Evolutionary conservation across 2,113 vertebrate genomes (phyloP).

Genomic region (Triplophysa tibetana): DNA sequence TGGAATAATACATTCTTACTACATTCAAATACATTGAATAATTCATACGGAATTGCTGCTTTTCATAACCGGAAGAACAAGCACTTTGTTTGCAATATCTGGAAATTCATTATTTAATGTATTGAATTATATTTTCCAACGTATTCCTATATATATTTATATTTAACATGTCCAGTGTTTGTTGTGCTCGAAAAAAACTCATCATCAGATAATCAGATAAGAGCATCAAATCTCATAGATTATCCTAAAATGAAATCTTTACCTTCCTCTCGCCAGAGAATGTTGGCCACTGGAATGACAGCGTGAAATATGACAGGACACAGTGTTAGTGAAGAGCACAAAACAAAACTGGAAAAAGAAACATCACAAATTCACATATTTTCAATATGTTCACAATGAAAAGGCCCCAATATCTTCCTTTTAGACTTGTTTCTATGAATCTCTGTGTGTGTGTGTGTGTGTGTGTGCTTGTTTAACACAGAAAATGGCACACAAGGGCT

Average conservation of each 20-base stretch:
- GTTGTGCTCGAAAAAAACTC: background rate
- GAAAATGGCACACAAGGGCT: background rate
- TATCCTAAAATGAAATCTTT: constrained; percentile 55
- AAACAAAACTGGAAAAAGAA: background rate
- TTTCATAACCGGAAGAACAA: too few species aligned
- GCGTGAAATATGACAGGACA: constrained; percentile 65
- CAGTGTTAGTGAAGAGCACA: background rate
- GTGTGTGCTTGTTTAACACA: background rate
- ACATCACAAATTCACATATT: background rate
- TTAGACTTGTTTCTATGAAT: too few species aligned
- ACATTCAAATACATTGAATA: too few species aligned
- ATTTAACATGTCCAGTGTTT: background rate
- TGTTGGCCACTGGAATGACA: constrained; percentile 91
- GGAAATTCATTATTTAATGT: too few species aligned
- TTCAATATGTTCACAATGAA: background rate
- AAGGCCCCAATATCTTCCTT: too few species aligned
- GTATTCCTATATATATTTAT: too few species aligned
- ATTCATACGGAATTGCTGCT: too few species aligned
- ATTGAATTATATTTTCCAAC: too few species aligned
- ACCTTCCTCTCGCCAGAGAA: constrained; percentile 99
- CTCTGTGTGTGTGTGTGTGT: too few species aligned
- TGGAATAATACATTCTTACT: too few species aligned
- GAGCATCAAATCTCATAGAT: background rate
- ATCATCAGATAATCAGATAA: background rate
- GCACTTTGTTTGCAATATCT: too few species aligned